Percentiles rank a stretch among this genome's conserved stretches.
These are phyloP conservation scores for Girardinus metallicus DNA, from an alignment of 2,797 vertebrate species.

Conservation along the genomic window DNA sequence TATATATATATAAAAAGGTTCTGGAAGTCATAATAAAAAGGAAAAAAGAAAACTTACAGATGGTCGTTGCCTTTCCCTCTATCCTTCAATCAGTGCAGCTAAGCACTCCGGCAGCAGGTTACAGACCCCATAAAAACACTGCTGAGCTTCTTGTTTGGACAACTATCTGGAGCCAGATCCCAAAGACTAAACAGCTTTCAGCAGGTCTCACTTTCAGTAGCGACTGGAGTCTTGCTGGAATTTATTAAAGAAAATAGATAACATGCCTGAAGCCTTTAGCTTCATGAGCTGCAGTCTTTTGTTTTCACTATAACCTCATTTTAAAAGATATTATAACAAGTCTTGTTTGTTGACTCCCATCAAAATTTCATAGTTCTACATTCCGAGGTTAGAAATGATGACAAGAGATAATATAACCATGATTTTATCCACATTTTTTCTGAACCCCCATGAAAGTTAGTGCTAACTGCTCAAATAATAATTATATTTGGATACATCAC, in stretches of 20 bases:
- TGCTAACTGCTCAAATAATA: background rate
- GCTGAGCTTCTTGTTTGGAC: slow-evolving; percentile 41
- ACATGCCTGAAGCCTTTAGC: slow-evolving; percentile 2
- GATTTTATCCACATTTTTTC: background rate
- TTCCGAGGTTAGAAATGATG: background rate
- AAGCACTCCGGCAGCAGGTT: slow-evolving; percentile 27
- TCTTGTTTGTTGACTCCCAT: background rate
- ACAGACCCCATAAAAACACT: slow-evolving; percentile 43
- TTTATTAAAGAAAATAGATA: slow-evolving; percentile 8
- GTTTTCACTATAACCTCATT: background rate
- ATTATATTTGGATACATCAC: background rate
- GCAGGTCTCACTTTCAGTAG: slow-evolving; percentile 1
- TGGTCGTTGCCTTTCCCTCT: background rate
- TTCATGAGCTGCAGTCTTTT: background rate
- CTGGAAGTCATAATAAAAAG: background rate
- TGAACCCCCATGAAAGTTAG: background rate
- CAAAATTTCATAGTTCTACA: background rate
- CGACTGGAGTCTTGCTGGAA: background rate
- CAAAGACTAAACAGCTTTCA: slow-evolving; percentile 31
- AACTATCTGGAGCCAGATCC: slow-evolving; percentile 11
- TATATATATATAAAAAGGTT: too few species aligned
- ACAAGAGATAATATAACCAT: background rate
- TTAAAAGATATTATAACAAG: background rate
- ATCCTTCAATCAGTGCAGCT: slow-evolving; percentile 16
- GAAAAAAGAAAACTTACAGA: background rate